Evolutionary conservation across 2,888 invertebrate species (phyloP), one percentile per base, ranked within the genome.

Genomic region (Zaprionus lineosus): DNA sequence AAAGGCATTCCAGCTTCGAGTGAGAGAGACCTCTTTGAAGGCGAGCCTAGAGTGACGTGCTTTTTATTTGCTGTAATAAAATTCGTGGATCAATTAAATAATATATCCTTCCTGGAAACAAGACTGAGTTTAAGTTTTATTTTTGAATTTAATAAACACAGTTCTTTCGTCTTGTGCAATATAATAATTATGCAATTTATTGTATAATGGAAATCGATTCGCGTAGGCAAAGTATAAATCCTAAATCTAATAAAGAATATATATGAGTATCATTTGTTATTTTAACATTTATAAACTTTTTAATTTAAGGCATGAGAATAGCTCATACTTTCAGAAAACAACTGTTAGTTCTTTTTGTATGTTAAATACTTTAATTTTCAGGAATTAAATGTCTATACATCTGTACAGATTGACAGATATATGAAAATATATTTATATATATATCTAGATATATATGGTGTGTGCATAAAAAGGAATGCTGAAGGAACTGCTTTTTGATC

Each of bases 181-280:
- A 53, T 21, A 43, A 55, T 33, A n/a, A n/a, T 41, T 55, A 47
- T 44, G 43, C 44, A 55, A 50, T 64, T 61, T 62, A 61, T 55
- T 40, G n/a, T 36, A 48, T 51, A 60, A 57, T 50, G 55, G 55
- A n/a, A 43, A 44, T 51, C 14, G 12, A 28, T 44, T 52, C 34
- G 34, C 28, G 37, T 43, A 9, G 21, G 55, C 40, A 34, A 50
- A 41, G 33, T 52, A 50, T 34, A 53, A 47, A 65, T 47, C 73
- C 72, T 72, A 84, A 51, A 60, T 40, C 84, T 74, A 81, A 56
- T 61, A 47, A 71, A 84, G 64, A 72, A 74, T 77, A 86, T 82
- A 68, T 88, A 88, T 87, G 88, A 88, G 87, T 88, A 87, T 87
- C 88, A 85, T 85, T 88, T 81, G 78, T 84, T 84, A 86, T 82